Percentiles rank a stretch among this genome's conserved stretches.
Evolutionary conservation across 2,113 vertebrate species (phyloP).

Genomic region (human (Homo sapiens)): GRCh38 chr18:77448001-77448500

Average conservation of each 20-base stretch:
- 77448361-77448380: neutral
- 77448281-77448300: neutral
- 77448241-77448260: no score
- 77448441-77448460: rapidly evolving
- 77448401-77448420: rapidly evolving
- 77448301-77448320: neutral
- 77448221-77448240: neutral
- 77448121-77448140: neutral
- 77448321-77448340: no score
- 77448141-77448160: neutral
- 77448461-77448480: neutral
- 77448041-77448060: neutral
- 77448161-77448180: neutral
- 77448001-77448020: no score
- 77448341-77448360: neutral
- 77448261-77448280: neutral
- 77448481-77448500: no score
- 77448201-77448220: neutral
- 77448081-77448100: neutral
- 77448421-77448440: neutral
- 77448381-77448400: neutral
- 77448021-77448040: rapidly evolving
- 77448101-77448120: no score
- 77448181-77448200: neutral
- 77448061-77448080: rapidly evolving